phyloP scores from a whole-genome alignment of 1,140 invertebrate genomes.

The Sogatella furcifera region DNA sequence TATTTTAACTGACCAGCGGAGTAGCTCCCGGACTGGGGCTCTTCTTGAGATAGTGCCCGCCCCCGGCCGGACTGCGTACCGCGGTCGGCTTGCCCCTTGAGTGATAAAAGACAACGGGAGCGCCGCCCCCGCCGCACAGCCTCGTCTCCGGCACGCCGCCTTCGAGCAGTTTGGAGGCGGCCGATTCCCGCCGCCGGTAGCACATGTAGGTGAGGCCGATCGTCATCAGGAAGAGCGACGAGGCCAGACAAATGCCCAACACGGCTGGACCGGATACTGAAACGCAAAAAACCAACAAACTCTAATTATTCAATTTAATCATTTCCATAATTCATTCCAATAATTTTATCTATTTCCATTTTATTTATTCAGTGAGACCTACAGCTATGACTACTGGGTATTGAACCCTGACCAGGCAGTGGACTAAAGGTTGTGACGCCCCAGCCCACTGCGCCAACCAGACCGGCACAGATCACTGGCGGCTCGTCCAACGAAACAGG shows the following conservation, averaged over 20 bases:
- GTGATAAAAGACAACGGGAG: conserved; percentile 39
- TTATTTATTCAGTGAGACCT: too few species aligned
- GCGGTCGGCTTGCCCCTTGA: conserved; percentile 45
- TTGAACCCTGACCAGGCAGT: too few species aligned
- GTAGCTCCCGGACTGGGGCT: conserved; percentile 58
- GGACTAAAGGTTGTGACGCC: too few species aligned
- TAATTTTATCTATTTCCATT: too few species aligned
- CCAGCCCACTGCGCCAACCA: too few species aligned
- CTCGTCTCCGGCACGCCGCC: conserved; percentile 33
- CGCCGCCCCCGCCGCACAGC: conserved; percentile 33
- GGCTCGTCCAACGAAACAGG: too few species aligned
- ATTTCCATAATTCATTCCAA: too few species aligned
- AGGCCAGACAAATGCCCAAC: conserved; percentile 48
- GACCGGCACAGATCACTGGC: too few species aligned
- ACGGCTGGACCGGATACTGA: conserved; percentile 49
- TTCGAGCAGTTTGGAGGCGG: conserved; percentile 18
- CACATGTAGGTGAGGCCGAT: conserved; percentile 47
- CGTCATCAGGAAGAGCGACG: conserved; percentile 41
- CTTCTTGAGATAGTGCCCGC: conserved; percentile 75
- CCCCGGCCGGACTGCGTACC: conserved; percentile 51
- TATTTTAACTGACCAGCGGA: conserved; percentile 32
- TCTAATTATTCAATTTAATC: too few species aligned
- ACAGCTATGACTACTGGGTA: too few species aligned
- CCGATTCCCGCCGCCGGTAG: conserved; percentile 36
- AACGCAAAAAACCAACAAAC: conserved; percentile 22